A percentile compares a stretch with the other conserved stretches of the same genome.
These are phyloP conservation scores for Astatotilapia flaviijosephi DNA, from an alignment of 2,113 vertebrate genomes.

Conservation along the genomic window DNA sequence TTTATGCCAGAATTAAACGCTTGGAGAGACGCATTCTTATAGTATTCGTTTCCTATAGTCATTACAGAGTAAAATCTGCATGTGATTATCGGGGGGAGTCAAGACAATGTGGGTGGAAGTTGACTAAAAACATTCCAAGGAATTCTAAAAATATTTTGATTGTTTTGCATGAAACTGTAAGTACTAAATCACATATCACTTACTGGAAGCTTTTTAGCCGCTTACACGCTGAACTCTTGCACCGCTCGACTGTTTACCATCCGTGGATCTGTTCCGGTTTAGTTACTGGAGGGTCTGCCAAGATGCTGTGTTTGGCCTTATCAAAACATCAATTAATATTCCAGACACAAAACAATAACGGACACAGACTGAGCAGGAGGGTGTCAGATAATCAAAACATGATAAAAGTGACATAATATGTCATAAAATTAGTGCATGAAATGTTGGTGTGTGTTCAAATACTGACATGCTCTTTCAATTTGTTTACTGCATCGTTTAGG, in stretches of 20 bases:
- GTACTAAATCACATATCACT: rapidly evolving
- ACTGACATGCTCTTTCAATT: background rate
- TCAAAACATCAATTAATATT: constrained; percentile 37
- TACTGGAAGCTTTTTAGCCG: background rate
- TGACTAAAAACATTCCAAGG: background rate
- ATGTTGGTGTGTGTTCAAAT: background rate
- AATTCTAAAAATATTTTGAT: rapidly evolving
- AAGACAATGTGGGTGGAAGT: background rate
- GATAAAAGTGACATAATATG: background rate
- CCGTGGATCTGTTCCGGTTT: background rate
- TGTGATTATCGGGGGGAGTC: rapidly evolving
- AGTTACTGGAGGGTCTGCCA: background rate
- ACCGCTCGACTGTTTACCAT: background rate
- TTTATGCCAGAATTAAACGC: background rate
- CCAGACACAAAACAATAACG: background rate
- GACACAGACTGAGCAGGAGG: background rate
- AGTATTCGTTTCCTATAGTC: background rate
- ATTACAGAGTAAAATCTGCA: background rate
- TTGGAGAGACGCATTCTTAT: background rate
- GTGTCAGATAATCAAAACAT: background rate
- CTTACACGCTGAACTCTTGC: background rate
- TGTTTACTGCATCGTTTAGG: background rate
- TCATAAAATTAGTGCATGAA: background rate
- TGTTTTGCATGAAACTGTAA: background rate
- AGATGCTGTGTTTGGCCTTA: constrained; percentile 7